Percentiles rank a stretch among this genome's conserved stretches.
phyloP scores from a whole-genome alignment of 2,113 vertebrate genomes.

The Clupea harengus region DNA sequence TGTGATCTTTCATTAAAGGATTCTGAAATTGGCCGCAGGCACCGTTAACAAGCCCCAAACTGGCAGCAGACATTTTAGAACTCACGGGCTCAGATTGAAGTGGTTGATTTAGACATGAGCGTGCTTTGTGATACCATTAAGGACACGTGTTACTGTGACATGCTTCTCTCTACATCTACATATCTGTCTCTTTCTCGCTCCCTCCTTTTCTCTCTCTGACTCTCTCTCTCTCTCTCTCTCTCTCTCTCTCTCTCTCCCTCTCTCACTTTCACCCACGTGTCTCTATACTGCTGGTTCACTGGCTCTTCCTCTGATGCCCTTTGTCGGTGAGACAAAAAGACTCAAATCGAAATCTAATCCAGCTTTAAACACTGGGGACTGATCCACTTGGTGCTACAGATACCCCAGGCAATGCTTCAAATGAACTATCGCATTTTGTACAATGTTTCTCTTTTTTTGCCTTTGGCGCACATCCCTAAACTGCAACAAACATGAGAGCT shows the following conservation, averaged over 20 bases:
- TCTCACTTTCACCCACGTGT: neutral
- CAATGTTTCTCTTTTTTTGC: too few relatives aligned
- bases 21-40: neutral
- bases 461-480: neutral
- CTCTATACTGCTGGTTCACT: neutral
- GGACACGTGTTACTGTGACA: neutral
- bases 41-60: neutral
- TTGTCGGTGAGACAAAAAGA: too few relatives aligned
- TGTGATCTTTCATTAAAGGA: slow-evolving; percentile 6
- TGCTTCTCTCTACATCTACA: neutral
- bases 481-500: neutral
- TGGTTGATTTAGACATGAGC: neutral
- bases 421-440: too few relatives aligned
- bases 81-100: neutral
- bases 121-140: neutral
- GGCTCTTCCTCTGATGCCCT: neutral
- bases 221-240: neutral
- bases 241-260: neutral
- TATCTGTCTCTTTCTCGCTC: neutral
- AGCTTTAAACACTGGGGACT: neutral
- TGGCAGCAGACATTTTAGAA: neutral
- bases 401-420: too few relatives aligned
- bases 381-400: neutral
- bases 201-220: neutral
- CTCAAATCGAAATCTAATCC: neutral